Evolutionary conservation across 2,113 vertebrate genomes (phyloP).

Genomic region (Cebidichthys violaceus): DNA sequence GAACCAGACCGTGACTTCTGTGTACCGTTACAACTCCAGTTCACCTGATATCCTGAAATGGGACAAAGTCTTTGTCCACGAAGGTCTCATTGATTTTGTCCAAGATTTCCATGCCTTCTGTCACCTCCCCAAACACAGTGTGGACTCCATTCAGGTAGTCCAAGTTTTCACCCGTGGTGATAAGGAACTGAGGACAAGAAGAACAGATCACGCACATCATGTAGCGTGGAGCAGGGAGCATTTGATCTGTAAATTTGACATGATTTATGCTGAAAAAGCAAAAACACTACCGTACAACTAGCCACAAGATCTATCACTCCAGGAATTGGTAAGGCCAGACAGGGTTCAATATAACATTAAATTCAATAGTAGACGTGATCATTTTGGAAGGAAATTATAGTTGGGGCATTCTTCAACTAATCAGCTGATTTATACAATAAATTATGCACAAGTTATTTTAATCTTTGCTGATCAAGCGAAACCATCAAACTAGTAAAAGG

Average conservation of each 20-base stretch:
- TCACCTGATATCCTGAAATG: conserved; percentile 96
- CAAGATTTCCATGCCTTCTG: conserved; percentile 94
- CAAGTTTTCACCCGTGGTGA: conserved; percentile 92
- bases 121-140: conserved; percentile 97
- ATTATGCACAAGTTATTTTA: not conserved
- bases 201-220: not conserved
- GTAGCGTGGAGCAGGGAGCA: not conserved
- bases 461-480: not conserved
- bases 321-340: not conserved
- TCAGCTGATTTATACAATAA: not conserved
- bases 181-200: conserved; percentile 89
- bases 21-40: not conserved
- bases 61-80: conserved; percentile 95
- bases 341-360: not conserved
- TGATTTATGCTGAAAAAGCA: not conserved
- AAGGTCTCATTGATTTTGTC: conserved; percentile 95
- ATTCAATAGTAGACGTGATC: not conserved
- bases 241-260: not conserved
- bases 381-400: not conserved
- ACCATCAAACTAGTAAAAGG: not conserved
- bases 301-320: not conserved
- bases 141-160: conserved; percentile 96
- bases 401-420: not conserved
- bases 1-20: not conserved
- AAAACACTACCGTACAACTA: not conserved